phyloP scores from a whole-genome alignment of 1,140 invertebrate genomes.

The Protaetia brevitarsis region DNA sequence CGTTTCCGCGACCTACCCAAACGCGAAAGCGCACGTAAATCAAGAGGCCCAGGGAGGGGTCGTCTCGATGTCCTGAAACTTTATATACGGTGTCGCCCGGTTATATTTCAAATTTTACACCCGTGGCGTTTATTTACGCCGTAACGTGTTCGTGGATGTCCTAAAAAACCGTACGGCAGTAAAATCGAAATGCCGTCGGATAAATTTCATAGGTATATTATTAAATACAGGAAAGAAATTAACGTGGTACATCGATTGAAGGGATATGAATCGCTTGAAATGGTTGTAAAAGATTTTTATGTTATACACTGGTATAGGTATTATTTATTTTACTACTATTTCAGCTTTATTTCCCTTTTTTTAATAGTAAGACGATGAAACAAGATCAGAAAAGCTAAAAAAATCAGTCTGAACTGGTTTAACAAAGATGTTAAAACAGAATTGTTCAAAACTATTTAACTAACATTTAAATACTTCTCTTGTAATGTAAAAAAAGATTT shows the following conservation, averaged over 20 bases:
- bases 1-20: conserved; percentile 24
- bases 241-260: not conserved
- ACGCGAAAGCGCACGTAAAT: conserved; percentile 25
- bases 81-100: conserved; percentile 28
- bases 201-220: conserved; percentile 1
- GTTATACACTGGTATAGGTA: not conserved
- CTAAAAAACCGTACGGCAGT: not conserved
- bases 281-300: not conserved
- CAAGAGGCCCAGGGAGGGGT: conserved; percentile 23
- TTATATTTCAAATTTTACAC: conserved; percentile 29
- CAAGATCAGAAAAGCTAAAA: too few species aligned
- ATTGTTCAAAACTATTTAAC: too few species aligned
- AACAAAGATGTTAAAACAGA: too few species aligned
- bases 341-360: too few species aligned
- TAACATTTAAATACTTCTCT: too few species aligned
- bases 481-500: too few species aligned
- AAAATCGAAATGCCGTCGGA: conserved; percentile 11
- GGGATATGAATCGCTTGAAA: not conserved
- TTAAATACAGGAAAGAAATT: not conserved
- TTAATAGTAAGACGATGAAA: too few species aligned
- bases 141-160: not conserved
- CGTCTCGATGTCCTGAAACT: conserved; percentile 20
- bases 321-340: too few species aligned
- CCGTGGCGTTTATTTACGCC: conserved; percentile 15
- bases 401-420: too few species aligned